These are phyloP conservation scores for Cephonodes hylas DNA, from an alignment of 2,888 invertebrate genomes.

Conservation along the genomic window DNA sequence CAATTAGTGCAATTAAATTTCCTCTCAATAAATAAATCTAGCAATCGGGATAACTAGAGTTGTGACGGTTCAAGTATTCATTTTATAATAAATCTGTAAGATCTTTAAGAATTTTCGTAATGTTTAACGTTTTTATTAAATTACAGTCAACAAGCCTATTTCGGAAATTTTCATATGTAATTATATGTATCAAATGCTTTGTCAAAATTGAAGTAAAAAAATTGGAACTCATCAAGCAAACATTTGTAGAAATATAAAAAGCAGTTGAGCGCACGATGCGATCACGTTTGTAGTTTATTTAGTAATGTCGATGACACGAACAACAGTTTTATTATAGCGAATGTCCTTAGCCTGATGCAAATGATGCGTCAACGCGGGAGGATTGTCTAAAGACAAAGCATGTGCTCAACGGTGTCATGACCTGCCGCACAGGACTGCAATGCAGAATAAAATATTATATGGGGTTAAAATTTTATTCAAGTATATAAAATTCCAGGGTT, in stretches of 20 bases:
- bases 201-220: background rate
- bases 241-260: background rate
- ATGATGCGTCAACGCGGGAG: conserved; percentile 53
- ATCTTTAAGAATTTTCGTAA: too few species aligned
- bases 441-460: background rate
- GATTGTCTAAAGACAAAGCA: conserved; percentile 43
- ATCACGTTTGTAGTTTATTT: conserved; percentile 2
- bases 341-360: conserved; percentile 37
- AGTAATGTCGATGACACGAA: conserved; percentile 4
- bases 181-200: too few species aligned
- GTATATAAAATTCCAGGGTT: too few species aligned
- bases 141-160: too few species aligned
- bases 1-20: too few species aligned
- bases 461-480: background rate
- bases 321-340: conserved; percentile 25
- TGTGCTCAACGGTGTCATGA: conserved; percentile 50
- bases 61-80: too few species aligned
- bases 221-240: background rate
- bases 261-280: background rate
- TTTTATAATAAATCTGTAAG: too few species aligned
- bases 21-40: too few species aligned
- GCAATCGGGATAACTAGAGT: too few species aligned
- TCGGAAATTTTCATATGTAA: too few species aligned
- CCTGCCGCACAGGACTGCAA: conserved; percentile 20
- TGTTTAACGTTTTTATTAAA: too few species aligned